Conservation (phyloP, 2,113 vertebrate species). For the Sterrhoptilus dennistouni region DNA sequence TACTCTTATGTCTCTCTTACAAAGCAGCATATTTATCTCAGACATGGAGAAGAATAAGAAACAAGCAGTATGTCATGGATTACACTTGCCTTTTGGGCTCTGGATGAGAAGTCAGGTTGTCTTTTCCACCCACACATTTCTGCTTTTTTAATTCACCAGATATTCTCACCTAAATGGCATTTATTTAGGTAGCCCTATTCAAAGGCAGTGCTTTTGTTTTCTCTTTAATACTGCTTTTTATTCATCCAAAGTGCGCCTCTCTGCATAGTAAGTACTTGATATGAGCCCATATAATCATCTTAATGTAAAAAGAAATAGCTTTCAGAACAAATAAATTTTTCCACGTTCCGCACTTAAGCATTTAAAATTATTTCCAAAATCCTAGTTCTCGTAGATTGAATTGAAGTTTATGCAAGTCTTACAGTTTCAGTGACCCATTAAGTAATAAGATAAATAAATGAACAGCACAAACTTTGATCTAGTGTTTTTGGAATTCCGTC, state of each 20-base stretch:
- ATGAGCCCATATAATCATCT: neutral
- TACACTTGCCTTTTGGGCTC: neutral
- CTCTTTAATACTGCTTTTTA: neutral
- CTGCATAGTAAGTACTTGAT: neutral
- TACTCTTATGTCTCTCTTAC: accelerated
- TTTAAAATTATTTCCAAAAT: neutral
- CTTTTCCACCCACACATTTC: neutral
- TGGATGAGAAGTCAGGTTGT: neutral
- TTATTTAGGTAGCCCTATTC: neutral
- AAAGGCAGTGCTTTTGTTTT: neutral
- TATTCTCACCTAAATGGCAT: neutral
- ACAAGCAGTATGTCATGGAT: neutral
- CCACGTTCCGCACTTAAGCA: neutral
- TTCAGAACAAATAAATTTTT: neutral
- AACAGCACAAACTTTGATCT: neutral
- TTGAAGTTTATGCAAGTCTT: neutral
- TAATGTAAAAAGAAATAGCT: neutral
- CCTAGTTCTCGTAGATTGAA: neutral
- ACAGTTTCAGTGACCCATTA: neutral
- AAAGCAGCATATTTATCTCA: neutral
- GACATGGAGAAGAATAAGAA: neutral
- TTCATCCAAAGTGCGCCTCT: neutral
- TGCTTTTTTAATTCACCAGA: neutral
- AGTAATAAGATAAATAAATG: neutral
- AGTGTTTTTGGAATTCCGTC: neutral